Evolutionary conservation across 2,888 invertebrate species (phyloP).

Genomic region (Euphydryas editha): DNA sequence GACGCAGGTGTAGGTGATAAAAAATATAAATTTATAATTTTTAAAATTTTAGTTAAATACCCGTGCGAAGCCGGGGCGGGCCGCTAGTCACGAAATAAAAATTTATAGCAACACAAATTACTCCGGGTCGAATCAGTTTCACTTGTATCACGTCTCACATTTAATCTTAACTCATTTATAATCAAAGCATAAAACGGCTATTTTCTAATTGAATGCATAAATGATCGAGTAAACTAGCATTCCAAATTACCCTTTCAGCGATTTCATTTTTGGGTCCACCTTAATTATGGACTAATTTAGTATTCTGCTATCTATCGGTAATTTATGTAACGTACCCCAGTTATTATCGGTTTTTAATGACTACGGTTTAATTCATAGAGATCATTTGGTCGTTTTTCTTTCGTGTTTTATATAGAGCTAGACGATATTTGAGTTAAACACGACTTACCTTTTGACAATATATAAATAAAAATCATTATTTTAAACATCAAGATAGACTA

Average conservation of each 20-base stretch:
- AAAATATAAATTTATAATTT: too few species aligned
- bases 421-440: too few species aligned
- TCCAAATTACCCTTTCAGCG: conserved; percentile 37
- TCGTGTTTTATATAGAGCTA: too few species aligned
- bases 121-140: neutral
- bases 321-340: conserved; percentile 26
- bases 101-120: neutral
- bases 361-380: conserved; percentile 21
- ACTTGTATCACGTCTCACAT: conserved; percentile 1
- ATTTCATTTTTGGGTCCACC: conserved; percentile 37
- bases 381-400: conserved; percentile 13
- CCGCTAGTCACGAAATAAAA: neutral
- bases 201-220: conserved; percentile 46
- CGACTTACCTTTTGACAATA: too few species aligned
- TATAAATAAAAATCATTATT: too few species aligned
- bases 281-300: conserved; percentile 37
- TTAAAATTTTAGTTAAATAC: too few species aligned
- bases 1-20: too few species aligned
- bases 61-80: too few species aligned
- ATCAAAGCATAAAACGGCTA: conserved; percentile 34
- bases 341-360: conserved; percentile 33
- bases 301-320: conserved; percentile 29
- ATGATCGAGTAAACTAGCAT: conserved; percentile 36
- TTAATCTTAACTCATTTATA: conserved; percentile 26
- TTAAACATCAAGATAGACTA: too few species aligned